Base-by-base conservation (phyloP, 2,113 vertebrate genomes). In the Forbesichthys agassizii region DNA sequence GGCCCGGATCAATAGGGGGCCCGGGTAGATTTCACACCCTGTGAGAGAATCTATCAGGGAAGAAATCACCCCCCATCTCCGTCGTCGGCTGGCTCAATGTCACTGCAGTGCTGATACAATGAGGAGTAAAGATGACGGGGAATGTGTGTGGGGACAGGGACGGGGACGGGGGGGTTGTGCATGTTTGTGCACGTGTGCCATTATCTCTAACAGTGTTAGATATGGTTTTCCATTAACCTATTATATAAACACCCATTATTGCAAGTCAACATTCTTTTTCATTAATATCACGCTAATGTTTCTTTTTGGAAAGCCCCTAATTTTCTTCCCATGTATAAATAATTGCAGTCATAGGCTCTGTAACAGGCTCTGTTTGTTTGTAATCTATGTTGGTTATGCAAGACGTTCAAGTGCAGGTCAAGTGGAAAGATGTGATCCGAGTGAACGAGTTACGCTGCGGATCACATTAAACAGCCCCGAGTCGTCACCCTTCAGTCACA, bases 381-480 rank as follows among this genome's bases (percentile, higher is more conserved):
- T 70, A 53, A 70, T 56, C 11, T 5, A 66, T 9, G 33, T 48
- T 68, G 42, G 47, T 11, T 66, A 4, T 57, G 36, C 36, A 20
- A 49, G 48, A 20, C 36, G 33, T 73, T 76, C 64, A 65, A 78
- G 79, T 42, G 53, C 71, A 66, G 54, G 68, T 74, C 42, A 60
- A 78, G 66, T 81, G 81, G 82, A 77, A 71, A 79, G 77, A 36
- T 59, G 69, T 59, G 73, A 68, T 10, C 69, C 36, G 71, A 65
- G 61, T 66, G 61, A 59, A 66, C 83, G 81, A 69, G 83, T 73
- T 71, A 13, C 60, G 42, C 18, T 33, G 64, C 1, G 13, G 74
- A 78, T 82, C 75, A 47, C 16, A 69, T 77, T 68, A 14, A 79
- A 61, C 33, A 68, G 64, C 73, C 27, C 27, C 53, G 4, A 3